phyloP scores from a whole-genome alignment of 2,888 invertebrate genomes.

The Omphaloscelis lunosa region DNA sequence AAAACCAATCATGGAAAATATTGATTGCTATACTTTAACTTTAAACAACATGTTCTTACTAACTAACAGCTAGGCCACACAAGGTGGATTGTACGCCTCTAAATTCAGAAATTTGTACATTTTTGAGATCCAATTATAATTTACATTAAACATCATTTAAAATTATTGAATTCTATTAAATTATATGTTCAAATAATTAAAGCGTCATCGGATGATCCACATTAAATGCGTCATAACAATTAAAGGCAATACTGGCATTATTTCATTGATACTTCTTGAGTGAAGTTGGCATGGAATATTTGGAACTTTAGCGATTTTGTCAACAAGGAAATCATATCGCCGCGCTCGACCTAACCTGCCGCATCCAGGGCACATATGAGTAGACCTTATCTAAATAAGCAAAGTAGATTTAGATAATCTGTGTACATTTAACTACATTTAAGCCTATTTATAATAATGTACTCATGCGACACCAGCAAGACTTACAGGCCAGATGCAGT shows the following conservation, averaged over 20 bases:
- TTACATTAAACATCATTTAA: slow-evolving; percentile 60
- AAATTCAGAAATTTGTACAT: slow-evolving; percentile 76
- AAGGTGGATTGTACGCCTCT: slow-evolving; percentile 66
- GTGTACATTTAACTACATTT: slow-evolving; percentile 53
- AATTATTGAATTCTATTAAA: slow-evolving; percentile 74
- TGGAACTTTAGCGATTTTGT: slow-evolving; percentile 60
- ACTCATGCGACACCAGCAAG: slow-evolving; percentile 56
- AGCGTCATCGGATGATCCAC: slow-evolving; percentile 69
- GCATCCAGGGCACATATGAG: slow-evolving; percentile 48
- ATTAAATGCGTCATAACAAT: slow-evolving; percentile 69
- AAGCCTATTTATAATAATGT: slow-evolving; percentile 56
- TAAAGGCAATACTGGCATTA: slow-evolving; percentile 82
- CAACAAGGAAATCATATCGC: slow-evolving; percentile 48
- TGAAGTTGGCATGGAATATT: slow-evolving; percentile 31
- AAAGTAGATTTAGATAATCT: slow-evolving; percentile 37
- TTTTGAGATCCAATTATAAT: slow-evolving; percentile 83
- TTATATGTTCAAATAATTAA: slow-evolving; percentile 69
- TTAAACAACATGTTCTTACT: slow-evolving; percentile 80
- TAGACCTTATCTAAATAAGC: slow-evolving; percentile 44
- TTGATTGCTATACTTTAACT: slow-evolving; percentile 78
- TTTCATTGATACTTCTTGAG: slow-evolving; percentile 49
- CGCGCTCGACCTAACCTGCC: slow-evolving; percentile 43
- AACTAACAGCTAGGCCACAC: slow-evolving; percentile 80
- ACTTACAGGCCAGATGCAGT: slow-evolving; percentile 51
- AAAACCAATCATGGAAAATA: slow-evolving; percentile 83